These are phyloP conservation scores for Eumeta japonica DNA, from an alignment of 1,140 invertebrate genomes.

Conservation along the genomic window DNA sequence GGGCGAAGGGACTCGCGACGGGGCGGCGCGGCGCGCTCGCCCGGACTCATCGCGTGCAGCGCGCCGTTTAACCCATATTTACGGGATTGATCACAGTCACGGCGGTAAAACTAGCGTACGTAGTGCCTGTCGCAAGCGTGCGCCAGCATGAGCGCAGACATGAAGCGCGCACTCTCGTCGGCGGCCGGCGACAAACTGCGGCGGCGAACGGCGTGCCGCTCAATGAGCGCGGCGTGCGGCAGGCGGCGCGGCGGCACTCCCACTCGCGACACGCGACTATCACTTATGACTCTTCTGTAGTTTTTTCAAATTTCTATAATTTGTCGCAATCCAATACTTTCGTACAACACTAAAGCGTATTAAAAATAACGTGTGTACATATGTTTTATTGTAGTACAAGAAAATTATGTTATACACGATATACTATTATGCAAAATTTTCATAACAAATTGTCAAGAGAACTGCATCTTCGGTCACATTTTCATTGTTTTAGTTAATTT, in stretches of 20 bases:
- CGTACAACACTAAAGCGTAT: no score
- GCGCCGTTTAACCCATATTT: slow-evolving; percentile 54
- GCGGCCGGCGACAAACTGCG: slow-evolving; percentile 40
- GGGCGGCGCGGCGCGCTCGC: slow-evolving; percentile 50
- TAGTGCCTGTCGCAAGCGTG: slow-evolving; percentile 53
- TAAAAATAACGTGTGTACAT: no score
- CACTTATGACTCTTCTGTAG: no score
- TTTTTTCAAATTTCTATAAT: no score
- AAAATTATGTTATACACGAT: no score
- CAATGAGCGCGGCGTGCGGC: slow-evolving; percentile 38
- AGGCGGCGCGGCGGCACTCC: slow-evolving; percentile 35
- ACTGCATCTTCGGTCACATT: no score
- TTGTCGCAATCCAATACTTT: no score
- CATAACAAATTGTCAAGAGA: no score
- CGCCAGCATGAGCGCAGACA: slow-evolving; percentile 48
- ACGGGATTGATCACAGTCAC: slow-evolving; percentile 42
- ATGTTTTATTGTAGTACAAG: no score
- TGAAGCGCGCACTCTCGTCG: slow-evolving; percentile 42
- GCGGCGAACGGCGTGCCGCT: no score
- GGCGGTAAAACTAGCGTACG: slow-evolving; percentile 40
- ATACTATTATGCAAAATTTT: no score
- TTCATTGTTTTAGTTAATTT: no score
- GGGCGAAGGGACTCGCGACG: slow-evolving; percentile 51
- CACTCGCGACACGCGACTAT: slow-evolving; percentile 37
- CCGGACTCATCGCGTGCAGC: slow-evolving; percentile 45